phyloP scores from a whole-genome alignment of 1,140 invertebrate species.

The Drosophila tani region DNA sequence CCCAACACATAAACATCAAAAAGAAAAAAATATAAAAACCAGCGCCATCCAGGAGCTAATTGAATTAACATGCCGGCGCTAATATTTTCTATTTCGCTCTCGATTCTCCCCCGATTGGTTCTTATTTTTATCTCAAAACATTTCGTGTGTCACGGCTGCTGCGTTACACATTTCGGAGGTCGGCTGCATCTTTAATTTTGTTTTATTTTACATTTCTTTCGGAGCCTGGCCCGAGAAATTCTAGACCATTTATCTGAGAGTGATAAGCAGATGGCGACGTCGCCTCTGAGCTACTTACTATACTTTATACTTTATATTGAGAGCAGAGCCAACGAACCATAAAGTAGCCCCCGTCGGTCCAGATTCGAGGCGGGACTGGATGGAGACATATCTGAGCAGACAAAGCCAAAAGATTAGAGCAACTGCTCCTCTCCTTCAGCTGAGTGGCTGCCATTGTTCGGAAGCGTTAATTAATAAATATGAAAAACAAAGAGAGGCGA shows the following conservation, averaged over 20 bases:
- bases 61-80: conserved; percentile 64
- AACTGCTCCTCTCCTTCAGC: conserved; percentile 20
- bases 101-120: conserved; percentile 17
- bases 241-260: conserved; percentile 51
- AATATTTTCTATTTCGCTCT: conserved; percentile 42
- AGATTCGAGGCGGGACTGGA: neutral
- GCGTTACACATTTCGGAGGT: conserved; percentile 17
- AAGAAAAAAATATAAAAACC: neutral
- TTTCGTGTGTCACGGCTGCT: conserved; percentile 22
- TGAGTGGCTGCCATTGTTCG: conserved; percentile 73
- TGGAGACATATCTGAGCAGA: conserved; percentile 30
- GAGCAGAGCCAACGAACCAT: conserved; percentile 73
- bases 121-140: conserved; percentile 61
- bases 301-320: conserved; percentile 10
- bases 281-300: conserved; percentile 47
- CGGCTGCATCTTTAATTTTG: conserved; percentile 15
- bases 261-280: conserved; percentile 61
- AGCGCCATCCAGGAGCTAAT: conserved; percentile 60
- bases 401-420: conserved; percentile 64
- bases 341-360: conserved; percentile 49
- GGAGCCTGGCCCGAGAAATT: conserved; percentile 23
- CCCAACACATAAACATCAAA: conserved; percentile 21
- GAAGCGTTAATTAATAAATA: conserved; percentile 75
- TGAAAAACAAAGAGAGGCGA: conserved; percentile 33
- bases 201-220: conserved; percentile 3